Base-by-base conservation (phyloP, 2,797 vertebrate genomes). In the Erethizon dorsatum region DNA sequence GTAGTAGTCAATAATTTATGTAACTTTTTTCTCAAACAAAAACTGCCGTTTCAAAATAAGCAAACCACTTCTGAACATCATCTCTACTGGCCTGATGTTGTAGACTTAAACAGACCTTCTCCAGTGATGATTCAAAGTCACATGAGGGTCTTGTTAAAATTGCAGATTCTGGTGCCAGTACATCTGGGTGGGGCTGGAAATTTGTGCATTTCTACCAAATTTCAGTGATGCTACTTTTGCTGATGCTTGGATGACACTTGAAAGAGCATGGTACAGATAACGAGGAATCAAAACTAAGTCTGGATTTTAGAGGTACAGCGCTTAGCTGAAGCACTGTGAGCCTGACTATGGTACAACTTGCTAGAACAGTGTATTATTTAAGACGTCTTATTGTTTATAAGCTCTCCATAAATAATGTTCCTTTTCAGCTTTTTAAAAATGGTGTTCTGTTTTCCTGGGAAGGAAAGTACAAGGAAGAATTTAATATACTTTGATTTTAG, bases 401-500 rank as follows among this genome's bases (percentile, higher is more conserved):
- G 24, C 20, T 97, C 31, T 91, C 26, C 31, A 41, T 13, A 94
- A 78, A 95, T 65, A 90, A 75, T 79, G 45, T 88, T 94, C 87
- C 52, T 73, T 95, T 96, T 96, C n/a, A 86, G 78, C 45, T 47
- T 71, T 37, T 31, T 41, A 33, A 31, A 14, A 80, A 37, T 37
- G 65, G 15, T 67, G 20, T 84, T 87, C n/a, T 93, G 22, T 88
- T 95, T 97, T 96, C 52, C 59, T 57, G 59, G 63, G 73, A 77
- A 41, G 59, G 28, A 67, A 90, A 91, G 31, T 86, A 77, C 77
- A 78, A 79, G 61, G 69, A 88, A 95, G 69, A 94, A 90, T 71
- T 88, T 59, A 92, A 67, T 90, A 93, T 85, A 65, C 50, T 96
- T 97, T 94, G 28, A 84, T 95, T 92, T 82, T 78, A 89, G 79